Evolutionary conservation across 2,797 vertebrate genomes (phyloP), one percentile per base, ranked within the genome.

Genomic region (Esox lucius): DNA sequence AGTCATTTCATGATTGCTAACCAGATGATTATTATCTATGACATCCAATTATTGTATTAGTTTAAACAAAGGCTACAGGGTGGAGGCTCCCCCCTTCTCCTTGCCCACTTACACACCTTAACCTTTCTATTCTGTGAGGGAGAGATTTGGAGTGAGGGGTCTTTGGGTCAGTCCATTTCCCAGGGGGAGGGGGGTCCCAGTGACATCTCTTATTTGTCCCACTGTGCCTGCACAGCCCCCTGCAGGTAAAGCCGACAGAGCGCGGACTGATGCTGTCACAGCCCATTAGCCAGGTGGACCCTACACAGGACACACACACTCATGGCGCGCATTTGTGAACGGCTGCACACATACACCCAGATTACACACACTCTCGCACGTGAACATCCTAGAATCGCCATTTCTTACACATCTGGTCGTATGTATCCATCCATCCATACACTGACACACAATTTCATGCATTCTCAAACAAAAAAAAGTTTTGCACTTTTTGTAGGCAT

Each of bases 231-330:
- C 48, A 56, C 74, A 76, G 73, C 73, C 68, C 74, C 82, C 80
- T 80, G 77, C 82, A 83, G 80, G 77, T 86, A 81, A 67, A 61
- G 65, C 71, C 77, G 83, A 84, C 81, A 81, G 75, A 73, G 71
- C 51, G 69, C 72, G 73, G 80, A 72, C 80, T 62, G 80, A 77
- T 64, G 74, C 80, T 87, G 86, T 88, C 80, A 84, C 59, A 77
- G 71, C 24, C 71, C 66, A 79, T 88, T 85, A 78, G 73, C 73
- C 68, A 65, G 71, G 61, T 53, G 73, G 69, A 72, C 24, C 7
- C 42, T 48, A 35, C 13, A 26, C 56, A 28, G 73, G 80, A 72
- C 75, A 75, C 72, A 75, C 73, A 78, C 77, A 68, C 74, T 31
- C 71, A 75, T 49, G n/a, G 70, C 22, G 19, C 5, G 9, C 39